phyloP scores from a whole-genome alignment of 2,797 vertebrate genomes.

The Tokudaia muenninki region DNA sequence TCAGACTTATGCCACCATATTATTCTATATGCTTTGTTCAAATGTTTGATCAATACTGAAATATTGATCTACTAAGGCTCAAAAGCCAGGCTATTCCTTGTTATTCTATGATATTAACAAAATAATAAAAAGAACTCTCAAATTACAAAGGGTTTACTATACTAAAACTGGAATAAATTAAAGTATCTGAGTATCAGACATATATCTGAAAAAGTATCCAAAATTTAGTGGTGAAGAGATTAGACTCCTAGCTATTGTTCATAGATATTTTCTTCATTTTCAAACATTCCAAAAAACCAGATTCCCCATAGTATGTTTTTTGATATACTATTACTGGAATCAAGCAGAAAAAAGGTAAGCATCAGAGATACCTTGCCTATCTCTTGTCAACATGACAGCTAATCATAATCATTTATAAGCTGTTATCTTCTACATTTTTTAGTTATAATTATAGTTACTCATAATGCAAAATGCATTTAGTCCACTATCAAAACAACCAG shows the following conservation, averaged over 20 bases:
- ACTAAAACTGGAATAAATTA: neutral
- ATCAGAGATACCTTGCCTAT: neutral
- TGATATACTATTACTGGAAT: neutral
- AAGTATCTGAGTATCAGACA: neutral
- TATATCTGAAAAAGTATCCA: neutral
- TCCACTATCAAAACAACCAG: neutral
- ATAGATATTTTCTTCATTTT: neutral
- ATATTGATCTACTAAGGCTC: neutral
- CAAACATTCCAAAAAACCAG: constrained; percentile 6
- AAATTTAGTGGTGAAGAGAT: neutral
- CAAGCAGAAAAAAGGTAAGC: neutral
- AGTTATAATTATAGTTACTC: neutral
- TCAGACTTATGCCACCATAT: neutral
- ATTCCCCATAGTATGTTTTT: neutral
- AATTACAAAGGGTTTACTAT: neutral
- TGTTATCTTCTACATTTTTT: neutral
- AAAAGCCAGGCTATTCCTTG: neutral
- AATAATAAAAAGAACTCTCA: neutral
- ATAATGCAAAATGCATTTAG: neutral
- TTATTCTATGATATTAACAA: neutral
- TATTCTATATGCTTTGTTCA: neutral
- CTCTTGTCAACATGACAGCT: neutral
- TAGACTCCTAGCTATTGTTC: neutral
- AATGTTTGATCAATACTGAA: neutral
- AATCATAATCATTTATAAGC: neutral